Evolutionary conservation across 1,140 invertebrate genomes (phyloP).

Genomic region (Chelonus insularis): DNA sequence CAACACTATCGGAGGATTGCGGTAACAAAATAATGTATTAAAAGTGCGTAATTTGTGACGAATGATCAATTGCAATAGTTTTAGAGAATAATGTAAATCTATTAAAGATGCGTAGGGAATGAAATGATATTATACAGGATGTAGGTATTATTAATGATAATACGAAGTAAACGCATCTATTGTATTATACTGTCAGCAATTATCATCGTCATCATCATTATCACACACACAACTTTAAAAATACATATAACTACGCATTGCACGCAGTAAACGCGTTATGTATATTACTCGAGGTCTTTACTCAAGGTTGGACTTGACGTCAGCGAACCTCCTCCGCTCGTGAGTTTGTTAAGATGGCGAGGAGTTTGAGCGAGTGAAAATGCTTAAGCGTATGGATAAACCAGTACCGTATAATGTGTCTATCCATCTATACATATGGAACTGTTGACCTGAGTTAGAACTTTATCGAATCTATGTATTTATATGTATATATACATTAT

Average conservation of each 20-base stretch:
- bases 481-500: background rate
- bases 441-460: constrained; percentile 4
- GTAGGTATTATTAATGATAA: background rate
- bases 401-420: no score
- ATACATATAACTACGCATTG: constrained; percentile 27
- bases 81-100: background rate
- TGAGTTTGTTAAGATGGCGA: background rate
- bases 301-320: constrained; percentile 57
- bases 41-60: no score
- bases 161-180: background rate
- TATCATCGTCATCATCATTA: constrained; percentile 6
- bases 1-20: background rate
- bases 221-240: background rate
- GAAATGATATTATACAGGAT: background rate
- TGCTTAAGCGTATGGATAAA: background rate
- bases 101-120: background rate
- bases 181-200: background rate
- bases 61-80: no score
- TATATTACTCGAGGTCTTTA: constrained; percentile 54
- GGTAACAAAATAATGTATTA: no score
- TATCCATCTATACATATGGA: no score
- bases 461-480: constrained; percentile 25
- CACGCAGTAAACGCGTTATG: constrained; percentile 45
- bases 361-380: no score
- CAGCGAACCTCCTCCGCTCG: constrained; percentile 34